Base-by-base conservation (phyloP, 2,888 invertebrate genomes). In the Pristionchus fissidentatus region DNA sequence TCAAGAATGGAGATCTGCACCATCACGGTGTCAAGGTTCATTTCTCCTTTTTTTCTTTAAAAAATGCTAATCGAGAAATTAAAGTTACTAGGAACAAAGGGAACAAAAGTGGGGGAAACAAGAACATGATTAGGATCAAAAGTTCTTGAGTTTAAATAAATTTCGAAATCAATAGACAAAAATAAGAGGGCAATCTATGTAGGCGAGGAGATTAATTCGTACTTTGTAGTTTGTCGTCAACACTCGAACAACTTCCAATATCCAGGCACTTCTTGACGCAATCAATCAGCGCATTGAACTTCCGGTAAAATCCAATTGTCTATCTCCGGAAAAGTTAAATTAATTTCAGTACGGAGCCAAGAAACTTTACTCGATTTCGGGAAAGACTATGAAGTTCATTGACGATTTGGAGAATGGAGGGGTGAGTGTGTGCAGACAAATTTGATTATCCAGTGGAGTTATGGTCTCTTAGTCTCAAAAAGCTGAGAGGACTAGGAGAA, bases 1-100 rank as follows among this genome's bases (percentile, higher is more conserved):
- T 70, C 83, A 83, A 73, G 73, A 83, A 83, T n/a, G 83, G 83
- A 3, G 83, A 83, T 41, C 52, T 83, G 26, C 83, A 83, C 26
- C 83, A 83, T 38, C 19, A 49, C 3, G 83, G 83, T 29, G 83
- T 83, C 70, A 83, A 83, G 73, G 83, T 83, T 0, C 7, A 57
- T 29, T 35, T 29, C n/a, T n/a, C 1, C 10, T n/a, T 15, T 3
- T 8, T 5, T 62, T 35, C 29, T 4, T n/a, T 13, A 62, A n/a
- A 10, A 26, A 4, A 8, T 29, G 26, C 46, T 46, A 10, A 15
- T 46, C 15, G 8, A 15, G 46, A 46, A 46, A 46, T 46, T 49
- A n/a, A n/a, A n/a, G n/a, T n/a, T n/a, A n/a, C n/a, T n/a, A n/a
- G n/a, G n/a, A n/a, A n/a, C n/a, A n/a, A n/a, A n/a, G n/a, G n/a